phyloP scores from a whole-genome alignment of 2,797 vertebrate species.

The Sebastes nivosus region DNA sequence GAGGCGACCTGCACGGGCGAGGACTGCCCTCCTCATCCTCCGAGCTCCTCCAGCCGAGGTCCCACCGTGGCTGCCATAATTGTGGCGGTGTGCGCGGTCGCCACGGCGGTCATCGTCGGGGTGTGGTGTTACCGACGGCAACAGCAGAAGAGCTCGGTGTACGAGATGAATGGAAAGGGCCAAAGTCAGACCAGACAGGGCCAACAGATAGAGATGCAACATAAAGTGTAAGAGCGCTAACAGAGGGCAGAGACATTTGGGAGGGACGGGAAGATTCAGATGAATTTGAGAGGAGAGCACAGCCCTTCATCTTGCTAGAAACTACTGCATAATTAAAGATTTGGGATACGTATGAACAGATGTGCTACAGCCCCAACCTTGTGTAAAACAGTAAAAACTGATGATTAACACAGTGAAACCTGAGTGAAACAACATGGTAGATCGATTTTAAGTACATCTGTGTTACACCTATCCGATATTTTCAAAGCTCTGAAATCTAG shows the following conservation, averaged over 20 bases:
- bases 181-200: slow-evolving; percentile 82
- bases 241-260: slow-evolving; percentile 47
- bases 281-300: slow-evolving; percentile 13
- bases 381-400: neutral
- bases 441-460: neutral
- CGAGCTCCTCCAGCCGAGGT: slow-evolving; percentile 77
- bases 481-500: slow-evolving; percentile 35
- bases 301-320: slow-evolving; percentile 33
- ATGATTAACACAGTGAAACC: slow-evolving; percentile 6
- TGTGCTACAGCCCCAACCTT: neutral
- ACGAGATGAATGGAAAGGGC: slow-evolving; percentile 92
- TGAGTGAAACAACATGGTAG: slow-evolving; percentile 2
- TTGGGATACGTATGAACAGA: slow-evolving; percentile 36
- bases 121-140: slow-evolving; percentile 90
- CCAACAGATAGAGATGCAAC: slow-evolving; percentile 96
- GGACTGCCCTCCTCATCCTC: slow-evolving; percentile 73
- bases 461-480: slow-evolving; percentile 27
- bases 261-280: slow-evolving; percentile 8
- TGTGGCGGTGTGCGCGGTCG: slow-evolving; percentile 83
- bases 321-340: slow-evolving; percentile 35
- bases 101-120: slow-evolving; percentile 77
- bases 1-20: slow-evolving; percentile 80
- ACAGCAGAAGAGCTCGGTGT: slow-evolving; percentile 92
- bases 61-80: slow-evolving; percentile 88
- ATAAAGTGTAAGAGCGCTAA: slow-evolving; percentile 87